Percentiles rank a stretch among this genome's conserved stretches.
Evolutionary conservation across 1,140 invertebrate species (phyloP).

Genomic region (Diprion similis): DNA sequence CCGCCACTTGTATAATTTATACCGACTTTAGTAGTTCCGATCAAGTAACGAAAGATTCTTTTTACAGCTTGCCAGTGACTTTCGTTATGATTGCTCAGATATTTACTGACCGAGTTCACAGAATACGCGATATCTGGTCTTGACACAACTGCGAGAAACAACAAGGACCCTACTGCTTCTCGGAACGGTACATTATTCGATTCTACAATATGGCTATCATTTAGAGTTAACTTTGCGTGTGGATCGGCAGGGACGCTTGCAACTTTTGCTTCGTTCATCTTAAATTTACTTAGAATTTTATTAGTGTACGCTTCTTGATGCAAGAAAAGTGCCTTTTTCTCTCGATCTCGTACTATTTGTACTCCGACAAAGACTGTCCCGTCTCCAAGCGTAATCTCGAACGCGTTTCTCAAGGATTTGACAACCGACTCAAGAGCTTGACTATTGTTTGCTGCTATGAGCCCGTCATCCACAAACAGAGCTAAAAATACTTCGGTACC

Average conservation of each 20-base stretch:
- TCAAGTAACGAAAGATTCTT: conserved; percentile 26
- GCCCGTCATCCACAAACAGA: background rate
- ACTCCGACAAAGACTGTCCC: conserved; percentile 19
- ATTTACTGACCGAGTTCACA: conserved; percentile 12
- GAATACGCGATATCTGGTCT: conserved; percentile 18
- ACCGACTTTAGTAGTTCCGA: conserved; percentile 17
- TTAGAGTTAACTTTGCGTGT: conserved; percentile 33
- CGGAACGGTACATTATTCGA: conserved; percentile 23
- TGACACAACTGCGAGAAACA: background rate
- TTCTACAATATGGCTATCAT: conserved; percentile 20
- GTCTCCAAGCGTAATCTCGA: background rate
- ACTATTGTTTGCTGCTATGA: background rate
- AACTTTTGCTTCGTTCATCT: conserved; percentile 36
- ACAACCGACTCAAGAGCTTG: background rate
- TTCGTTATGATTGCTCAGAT: conserved; percentile 14
- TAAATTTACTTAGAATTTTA: conserved; percentile 35
- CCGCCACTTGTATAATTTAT: background rate
- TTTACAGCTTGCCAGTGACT: conserved; percentile 28
- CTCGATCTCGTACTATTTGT: conserved; percentile 44
- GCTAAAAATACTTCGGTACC: background rate
- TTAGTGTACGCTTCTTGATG: conserved; percentile 37
- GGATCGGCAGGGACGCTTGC: conserved; percentile 38
- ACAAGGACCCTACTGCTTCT: background rate
- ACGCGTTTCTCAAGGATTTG: background rate
- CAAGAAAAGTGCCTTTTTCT: conserved; percentile 42